A percentile compares a stretch with the other conserved stretches of the same genome.
phyloP scores from a whole-genome alignment of 2,113 vertebrate genomes.

The Heliornis fulica region DNA sequence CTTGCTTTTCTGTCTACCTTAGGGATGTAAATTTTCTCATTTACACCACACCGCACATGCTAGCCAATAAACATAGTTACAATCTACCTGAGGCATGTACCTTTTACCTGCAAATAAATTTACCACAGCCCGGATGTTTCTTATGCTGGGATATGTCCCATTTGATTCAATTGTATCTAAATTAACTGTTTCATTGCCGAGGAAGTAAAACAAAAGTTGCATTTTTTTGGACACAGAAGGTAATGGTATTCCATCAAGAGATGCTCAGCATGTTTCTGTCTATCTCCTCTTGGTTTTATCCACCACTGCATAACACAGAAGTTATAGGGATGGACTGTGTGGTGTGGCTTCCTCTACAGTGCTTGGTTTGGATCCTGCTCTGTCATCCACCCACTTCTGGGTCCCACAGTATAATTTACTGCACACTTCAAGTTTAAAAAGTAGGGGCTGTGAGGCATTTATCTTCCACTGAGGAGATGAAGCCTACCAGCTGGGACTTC shows the following conservation, averaged over 20 bases:
- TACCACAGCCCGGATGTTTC: not conserved
- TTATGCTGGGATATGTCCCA: not conserved
- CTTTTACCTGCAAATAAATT: not conserved
- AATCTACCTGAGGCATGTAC: not conserved
- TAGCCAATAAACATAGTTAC: not conserved
- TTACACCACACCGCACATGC: not conserved
- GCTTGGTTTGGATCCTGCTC: not conserved
- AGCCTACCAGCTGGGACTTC: not conserved
- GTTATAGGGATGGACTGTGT: not conserved
- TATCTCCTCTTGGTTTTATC: not conserved
- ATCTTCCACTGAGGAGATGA: not conserved
- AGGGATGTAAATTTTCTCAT: not conserved
- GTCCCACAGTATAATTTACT: not conserved
- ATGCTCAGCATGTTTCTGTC: not conserved
- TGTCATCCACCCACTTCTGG: not conserved
- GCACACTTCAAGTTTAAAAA: not conserved
- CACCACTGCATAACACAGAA: not conserved
- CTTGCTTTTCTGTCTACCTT: not conserved
- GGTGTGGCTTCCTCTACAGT: not conserved
- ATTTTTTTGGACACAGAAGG: not conserved
- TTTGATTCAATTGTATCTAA: not conserved
- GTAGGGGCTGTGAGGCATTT: not conserved
- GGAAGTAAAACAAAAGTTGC: not conserved
- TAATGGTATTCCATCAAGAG: not conserved
- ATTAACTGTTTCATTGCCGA: not conserved